Conservation (phyloP, 2,888 invertebrate species). For the Netelia inedita region DNA sequence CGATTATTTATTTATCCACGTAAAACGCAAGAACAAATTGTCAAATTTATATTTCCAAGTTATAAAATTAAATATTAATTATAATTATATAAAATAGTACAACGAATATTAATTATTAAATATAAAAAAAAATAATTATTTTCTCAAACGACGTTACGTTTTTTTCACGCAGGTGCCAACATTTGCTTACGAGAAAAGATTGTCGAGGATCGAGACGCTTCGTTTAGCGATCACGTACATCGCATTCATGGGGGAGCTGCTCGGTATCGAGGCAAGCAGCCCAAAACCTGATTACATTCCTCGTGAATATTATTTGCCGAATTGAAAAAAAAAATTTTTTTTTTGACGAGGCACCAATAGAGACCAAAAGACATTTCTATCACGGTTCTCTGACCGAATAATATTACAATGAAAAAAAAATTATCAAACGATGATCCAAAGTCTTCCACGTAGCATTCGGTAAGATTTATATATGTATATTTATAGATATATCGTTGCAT, state of each 20-base stretch:
- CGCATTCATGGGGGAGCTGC: conserved; percentile 97
- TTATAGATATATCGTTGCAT: neutral
- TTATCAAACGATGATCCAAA: conserved; percentile 37
- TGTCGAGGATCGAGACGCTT: conserved; percentile 97
- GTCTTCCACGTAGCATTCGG: conserved; percentile 39
- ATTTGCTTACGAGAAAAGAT: conserved; percentile 97
- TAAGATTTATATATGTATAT: conserved; percentile 24
- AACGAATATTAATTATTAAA: too few species aligned
- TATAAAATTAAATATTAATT: too few species aligned
- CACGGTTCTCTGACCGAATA: conserved; percentile 41
- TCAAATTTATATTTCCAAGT: too few species aligned
- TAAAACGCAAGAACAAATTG: too few species aligned
- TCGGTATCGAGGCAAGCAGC: conserved; percentile 85
- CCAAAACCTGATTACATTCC: conserved; percentile 83
- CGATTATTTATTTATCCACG: too few species aligned
- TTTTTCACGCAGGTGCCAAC: conserved; percentile 90
- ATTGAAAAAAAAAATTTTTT: conserved; percentile 70
- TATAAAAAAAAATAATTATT: neutral
- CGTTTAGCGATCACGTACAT: conserved; percentile 98
- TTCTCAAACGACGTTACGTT: neutral
- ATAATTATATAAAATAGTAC: too few species aligned
- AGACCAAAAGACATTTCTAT: conserved; percentile 29
- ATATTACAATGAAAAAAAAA: neutral
- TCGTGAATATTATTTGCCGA: conserved; percentile 83
- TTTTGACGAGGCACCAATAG: neutral